A percentile compares a stretch with the other conserved stretches of the same genome.
Conservation (phyloP, 2,797 vertebrate species). For the Pseudochirops cupreus region DNA sequence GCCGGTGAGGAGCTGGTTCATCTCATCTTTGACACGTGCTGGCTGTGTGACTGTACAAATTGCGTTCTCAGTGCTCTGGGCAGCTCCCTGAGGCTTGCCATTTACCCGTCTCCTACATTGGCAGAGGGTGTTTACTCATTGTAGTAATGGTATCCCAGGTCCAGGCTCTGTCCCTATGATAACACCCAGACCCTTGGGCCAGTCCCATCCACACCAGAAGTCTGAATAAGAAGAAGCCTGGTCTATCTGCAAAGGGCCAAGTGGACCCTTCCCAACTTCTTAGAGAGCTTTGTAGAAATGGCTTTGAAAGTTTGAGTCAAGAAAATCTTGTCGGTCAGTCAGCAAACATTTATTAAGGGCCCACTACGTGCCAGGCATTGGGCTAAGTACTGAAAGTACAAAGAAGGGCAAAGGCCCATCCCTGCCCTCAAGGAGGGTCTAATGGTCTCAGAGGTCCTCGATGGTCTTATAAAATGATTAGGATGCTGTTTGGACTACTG, state of each 20-base stretch:
- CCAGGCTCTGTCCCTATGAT: not conserved
- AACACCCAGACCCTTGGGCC: not conserved
- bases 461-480: not conserved
- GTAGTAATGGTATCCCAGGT: not conserved
- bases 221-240: not conserved
- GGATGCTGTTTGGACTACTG: not conserved
- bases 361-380: too few relatives aligned
- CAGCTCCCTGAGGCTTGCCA: not conserved
- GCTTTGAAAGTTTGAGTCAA: not conserved
- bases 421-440: not conserved
- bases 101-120: not conserved
- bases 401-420: not conserved
- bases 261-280: not conserved
- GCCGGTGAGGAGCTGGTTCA: not conserved
- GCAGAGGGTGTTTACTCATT: not conserved
- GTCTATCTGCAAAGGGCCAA: not conserved
- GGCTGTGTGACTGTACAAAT: not conserved
- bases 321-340: not conserved
- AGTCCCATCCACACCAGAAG: not conserved
- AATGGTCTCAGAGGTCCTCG: not conserved
- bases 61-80: not conserved
- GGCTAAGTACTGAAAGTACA: not conserved
- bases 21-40: not conserved
- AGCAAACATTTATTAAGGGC: not conserved
- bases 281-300: not conserved